Evolutionary conservation across 1,140 invertebrate species (phyloP), one percentile per base, ranked within the genome.

Genomic region (Anthonomus grandis): DNA sequence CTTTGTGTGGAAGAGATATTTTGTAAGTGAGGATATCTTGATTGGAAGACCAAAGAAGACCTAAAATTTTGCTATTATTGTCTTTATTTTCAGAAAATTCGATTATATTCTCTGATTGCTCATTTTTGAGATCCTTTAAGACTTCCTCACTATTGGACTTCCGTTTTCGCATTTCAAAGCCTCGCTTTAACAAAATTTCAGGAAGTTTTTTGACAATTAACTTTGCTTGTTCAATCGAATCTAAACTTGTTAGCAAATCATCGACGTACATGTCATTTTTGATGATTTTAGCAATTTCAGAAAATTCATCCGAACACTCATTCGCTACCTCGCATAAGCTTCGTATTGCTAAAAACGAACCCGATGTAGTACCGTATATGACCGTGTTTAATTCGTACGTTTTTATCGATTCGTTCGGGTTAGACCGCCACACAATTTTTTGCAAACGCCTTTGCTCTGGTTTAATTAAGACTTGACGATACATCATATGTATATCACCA

Each of bases 181-280:
- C 53, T 8, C 46, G 61, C 1, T 31, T 42, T 12, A 51, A 24
- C 17, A 69, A 31, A 22, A 69, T 54, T 12, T 51, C 8, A 6
- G 25, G 55, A 8, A 72, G 19, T 45, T 67, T 41, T 41, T 47
- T 23, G 27, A 47, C 22, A 9, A 69, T 44, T 31, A 41, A 13
- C 18, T 44, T 4, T 10, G 59, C 45, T 49, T 60, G 41, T 13
- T 64, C 47, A 12, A 64, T 13, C 3, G 38, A 62, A 47, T 70
- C 49, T 5, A 64, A 62, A 19, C 76, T 73, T 18, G 69, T 64
- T 1, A 78, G 44, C 13, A 74, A 49, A 63, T 80, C 75, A 48
- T 79, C 77, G 1, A 78, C 70, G 51, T 78, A 79, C 48, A 75
- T 74, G 53, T 76, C 70, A 13, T 50, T 60, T 24, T 38, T 31